phyloP scores from a whole-genome alignment of 35 echinoderm and acorn worm species.

The Heliocidaris tuberculata region DNA sequence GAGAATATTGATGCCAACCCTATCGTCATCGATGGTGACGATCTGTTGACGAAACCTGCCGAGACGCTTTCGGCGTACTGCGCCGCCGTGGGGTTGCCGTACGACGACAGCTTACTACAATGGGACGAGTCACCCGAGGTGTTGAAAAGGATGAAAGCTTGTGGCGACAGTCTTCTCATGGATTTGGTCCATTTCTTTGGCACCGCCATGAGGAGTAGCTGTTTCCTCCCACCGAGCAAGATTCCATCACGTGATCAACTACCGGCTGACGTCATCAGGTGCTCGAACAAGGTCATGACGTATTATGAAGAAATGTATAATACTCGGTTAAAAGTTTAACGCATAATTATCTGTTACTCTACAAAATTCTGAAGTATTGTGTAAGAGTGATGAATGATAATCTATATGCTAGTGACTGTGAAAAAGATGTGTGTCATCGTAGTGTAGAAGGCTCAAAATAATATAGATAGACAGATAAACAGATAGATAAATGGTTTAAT shows the following conservation, averaged over 20 bases:
- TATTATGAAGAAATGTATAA: not conserved
- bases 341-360: not conserved
- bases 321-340: not conserved
- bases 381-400: too few species aligned
- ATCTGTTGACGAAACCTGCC: slow-evolving; percentile 45
- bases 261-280: not conserved
- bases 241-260: not conserved
- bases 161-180: not conserved
- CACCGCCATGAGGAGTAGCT: slow-evolving; percentile 12
- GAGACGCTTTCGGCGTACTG: slow-evolving; percentile 19
- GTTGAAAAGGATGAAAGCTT: not conserved
- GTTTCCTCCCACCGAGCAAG: not conserved
- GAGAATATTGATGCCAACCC: slow-evolving; percentile 45
- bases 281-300: not conserved
- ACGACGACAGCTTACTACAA: not conserved
- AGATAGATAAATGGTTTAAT: too few species aligned
- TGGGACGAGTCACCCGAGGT: slow-evolving; percentile 32
- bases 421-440: too few species aligned
- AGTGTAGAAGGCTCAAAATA: too few species aligned
- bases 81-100: slow-evolving; percentile 31
- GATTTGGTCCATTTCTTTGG: slow-evolving; percentile 11
- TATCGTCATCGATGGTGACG: slow-evolving; percentile 54
- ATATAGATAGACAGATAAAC: too few species aligned
- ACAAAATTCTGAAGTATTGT: too few species aligned
- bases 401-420: too few species aligned